Evolutionary conservation across 2,888 invertebrate genomes (phyloP).

Genomic region (Agriopis marginaria): DNA sequence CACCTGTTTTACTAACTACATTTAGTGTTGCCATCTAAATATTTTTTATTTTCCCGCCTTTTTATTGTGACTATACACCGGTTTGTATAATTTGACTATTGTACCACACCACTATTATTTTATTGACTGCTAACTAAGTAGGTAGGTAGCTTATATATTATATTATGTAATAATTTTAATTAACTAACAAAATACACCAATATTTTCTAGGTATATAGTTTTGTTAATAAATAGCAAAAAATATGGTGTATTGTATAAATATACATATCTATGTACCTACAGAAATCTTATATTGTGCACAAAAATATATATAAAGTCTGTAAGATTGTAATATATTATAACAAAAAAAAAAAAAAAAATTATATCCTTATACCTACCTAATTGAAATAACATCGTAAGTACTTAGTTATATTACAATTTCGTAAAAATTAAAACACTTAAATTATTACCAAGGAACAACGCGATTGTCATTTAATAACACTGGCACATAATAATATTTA

Average conservation of each 20-base stretch:
- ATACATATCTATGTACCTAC: too few relatives aligned
- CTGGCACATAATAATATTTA: slow-evolving; percentile 18
- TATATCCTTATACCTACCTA: not conserved
- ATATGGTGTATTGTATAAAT: too few relatives aligned
- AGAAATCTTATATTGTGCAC: slow-evolving; percentile 8
- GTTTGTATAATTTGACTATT: slow-evolving; percentile 4
- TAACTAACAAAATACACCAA: slow-evolving; percentile 4
- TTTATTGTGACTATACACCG: too few relatives aligned
- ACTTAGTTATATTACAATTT: not conserved
- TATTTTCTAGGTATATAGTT: not conserved
- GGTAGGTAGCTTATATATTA: not conserved
- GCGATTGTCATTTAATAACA: slow-evolving; percentile 21
- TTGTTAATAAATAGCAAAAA: not conserved
- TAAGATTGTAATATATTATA: not conserved
- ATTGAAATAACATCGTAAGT: not conserved
- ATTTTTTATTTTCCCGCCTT: too few relatives aligned
- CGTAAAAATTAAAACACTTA: slow-evolving; percentile 4
- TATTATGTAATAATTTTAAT: not conserved
- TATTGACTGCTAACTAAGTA: slow-evolving; percentile 16
- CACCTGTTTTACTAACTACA: too few relatives aligned
- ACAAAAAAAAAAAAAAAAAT: too few relatives aligned
- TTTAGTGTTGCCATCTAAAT: too few relatives aligned
- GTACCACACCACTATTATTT: not conserved
- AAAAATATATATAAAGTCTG: not conserved
- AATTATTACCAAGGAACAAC: slow-evolving; percentile 24